Base-by-base conservation (phyloP, 2,113 vertebrate species). In the Numida meleagris region DNA sequence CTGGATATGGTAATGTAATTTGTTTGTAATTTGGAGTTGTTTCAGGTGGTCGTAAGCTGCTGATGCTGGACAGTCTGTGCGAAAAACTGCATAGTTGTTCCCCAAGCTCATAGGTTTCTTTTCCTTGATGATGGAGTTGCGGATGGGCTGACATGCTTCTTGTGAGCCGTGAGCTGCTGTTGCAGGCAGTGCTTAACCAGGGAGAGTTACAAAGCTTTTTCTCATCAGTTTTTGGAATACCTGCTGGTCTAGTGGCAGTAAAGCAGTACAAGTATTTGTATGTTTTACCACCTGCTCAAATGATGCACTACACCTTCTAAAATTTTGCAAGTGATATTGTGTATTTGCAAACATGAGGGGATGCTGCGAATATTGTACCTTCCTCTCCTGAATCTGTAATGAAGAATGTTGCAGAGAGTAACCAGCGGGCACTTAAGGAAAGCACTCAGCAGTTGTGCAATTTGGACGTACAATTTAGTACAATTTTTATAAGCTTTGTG, bases 1-100 rank as follows among this genome's bases (percentile, higher is more conserved):
- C 55, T 67, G 1, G 33, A 6, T 43, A 4, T 0, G 0, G 1
- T 67, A 29, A 36, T 61, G 78, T 51, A 43, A 4, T 4, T 14
- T n/a, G n/a, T n/a, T n/a, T n/a, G n/a, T n/a, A n/a, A n/a, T n/a
- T n/a, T n/a, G n/a, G 20, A 20, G 9, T 36, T 76, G 15, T 45
- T 57, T 46, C 46, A 62, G 36, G 27, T 80, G 59, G 31, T 53
- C 50, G 18, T 36, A 34, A 53, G 33, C 33, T 53, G 12, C 10
- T 43, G 29, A 8, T 42, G 24, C 51, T n/a, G 6, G 58, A 14
- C 27, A 66, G 23, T 36, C 51, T n/a, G 14, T 40, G 38, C 3
- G 1, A 53, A 62, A 45, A 78, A 24, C n/a, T 87, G 6, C 7
- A 3, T 12, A 16, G 34, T 29, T 89, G 50, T 67, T 65, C 25